These are phyloP conservation scores for Neofelis nebulosa DNA, from an alignment of 2,113 vertebrate genomes.

Conservation along the genomic window DNA sequence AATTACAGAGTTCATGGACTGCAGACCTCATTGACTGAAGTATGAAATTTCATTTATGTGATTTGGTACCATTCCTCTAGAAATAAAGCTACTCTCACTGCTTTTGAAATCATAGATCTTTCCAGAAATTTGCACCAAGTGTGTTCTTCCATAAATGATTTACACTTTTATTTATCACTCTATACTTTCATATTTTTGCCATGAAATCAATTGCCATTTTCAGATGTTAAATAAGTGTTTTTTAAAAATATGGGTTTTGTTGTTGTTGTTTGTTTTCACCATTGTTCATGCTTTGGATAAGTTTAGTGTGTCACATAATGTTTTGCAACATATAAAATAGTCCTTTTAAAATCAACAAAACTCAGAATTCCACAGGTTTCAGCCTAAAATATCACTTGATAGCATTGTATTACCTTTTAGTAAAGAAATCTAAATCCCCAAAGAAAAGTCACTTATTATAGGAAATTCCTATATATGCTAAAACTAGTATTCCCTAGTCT, in stretches of 20 bases:
- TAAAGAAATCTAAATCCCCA: neutral
- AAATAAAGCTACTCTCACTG: neutral
- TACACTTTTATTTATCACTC: neutral
- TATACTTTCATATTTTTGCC: neutral
- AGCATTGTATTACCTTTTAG: neutral
- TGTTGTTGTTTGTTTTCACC: neutral
- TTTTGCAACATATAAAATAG: neutral
- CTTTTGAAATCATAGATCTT: neutral
- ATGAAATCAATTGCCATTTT: neutral
- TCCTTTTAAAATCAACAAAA: neutral
- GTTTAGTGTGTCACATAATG: neutral
- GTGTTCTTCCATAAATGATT: neutral
- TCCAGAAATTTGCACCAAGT: neutral
- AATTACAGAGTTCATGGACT: neutral
- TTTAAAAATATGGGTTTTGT: neutral
- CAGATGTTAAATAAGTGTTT: neutral
- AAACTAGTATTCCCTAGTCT: too few species aligned
- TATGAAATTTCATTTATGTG: neutral
- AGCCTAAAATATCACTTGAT: neutral
- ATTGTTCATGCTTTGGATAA: neutral
- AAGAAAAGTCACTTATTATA: neutral
- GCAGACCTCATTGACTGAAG: neutral
- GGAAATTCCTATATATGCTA: too few species aligned
- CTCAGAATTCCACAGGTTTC: neutral
- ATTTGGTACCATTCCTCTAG: neutral